A percentile compares a stretch with the other conserved stretches of the same genome.
These are phyloP conservation scores for Scarus forsteni DNA, from an alignment of 2,797 vertebrate species.

Conservation along the genomic window DNA sequence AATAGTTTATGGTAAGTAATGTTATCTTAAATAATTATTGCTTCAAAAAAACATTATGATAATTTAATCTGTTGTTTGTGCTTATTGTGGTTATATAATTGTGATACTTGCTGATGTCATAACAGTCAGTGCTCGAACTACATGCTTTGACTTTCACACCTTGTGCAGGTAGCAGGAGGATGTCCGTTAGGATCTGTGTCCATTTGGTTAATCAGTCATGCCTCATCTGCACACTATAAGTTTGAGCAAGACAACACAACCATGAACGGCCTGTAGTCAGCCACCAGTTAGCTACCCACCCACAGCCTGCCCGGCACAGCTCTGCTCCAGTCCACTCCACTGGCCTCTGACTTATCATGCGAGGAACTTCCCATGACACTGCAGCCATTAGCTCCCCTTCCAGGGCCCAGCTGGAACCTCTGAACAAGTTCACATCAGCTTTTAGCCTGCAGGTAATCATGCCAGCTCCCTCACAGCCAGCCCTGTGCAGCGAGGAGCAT, in stretches of 20 bases:
- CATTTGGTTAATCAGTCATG: too few relatives aligned
- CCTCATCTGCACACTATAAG: too few relatives aligned
- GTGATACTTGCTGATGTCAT: too few relatives aligned
- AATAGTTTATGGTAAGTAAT: too few relatives aligned
- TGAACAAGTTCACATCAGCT: not conserved
- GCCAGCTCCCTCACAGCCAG: not conserved
- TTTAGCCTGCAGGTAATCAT: not conserved
- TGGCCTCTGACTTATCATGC: not conserved
- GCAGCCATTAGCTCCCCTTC: not conserved
- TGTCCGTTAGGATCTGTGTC: too few relatives aligned
- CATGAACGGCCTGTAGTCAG: not conserved
- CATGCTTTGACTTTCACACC: too few relatives aligned
- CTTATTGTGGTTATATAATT: too few relatives aligned
- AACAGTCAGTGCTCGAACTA: too few relatives aligned
- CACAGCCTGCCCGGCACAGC: not conserved
- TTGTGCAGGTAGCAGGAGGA: too few relatives aligned
- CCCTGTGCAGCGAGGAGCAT: not conserved
- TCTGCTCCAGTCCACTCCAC: not conserved
- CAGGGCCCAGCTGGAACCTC: not conserved
- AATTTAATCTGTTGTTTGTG: too few relatives aligned
- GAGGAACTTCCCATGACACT: not conserved
- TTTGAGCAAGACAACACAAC: not conserved
- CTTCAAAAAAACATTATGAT: too few relatives aligned
- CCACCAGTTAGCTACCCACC: not conserved
- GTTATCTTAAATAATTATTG: too few relatives aligned